phyloP scores from a whole-genome alignment of 2,888 invertebrate species.

The Plagodis dolabraria region DNA sequence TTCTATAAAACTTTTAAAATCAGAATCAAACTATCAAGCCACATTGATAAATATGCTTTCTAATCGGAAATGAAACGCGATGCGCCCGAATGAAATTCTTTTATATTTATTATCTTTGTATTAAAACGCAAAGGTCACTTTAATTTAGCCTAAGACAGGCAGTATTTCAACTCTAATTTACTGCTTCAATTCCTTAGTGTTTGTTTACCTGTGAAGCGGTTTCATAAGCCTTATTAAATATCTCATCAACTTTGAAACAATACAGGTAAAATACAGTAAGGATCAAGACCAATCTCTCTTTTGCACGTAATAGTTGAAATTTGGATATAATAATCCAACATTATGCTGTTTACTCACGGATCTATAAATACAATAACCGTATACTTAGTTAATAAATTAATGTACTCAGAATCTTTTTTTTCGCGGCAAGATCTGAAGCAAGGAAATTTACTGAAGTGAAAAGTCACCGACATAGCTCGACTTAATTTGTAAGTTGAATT shows the following conservation, averaged over 20 bases:
- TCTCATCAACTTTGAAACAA: slow-evolving; percentile 37
- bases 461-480: too few relatives aligned
- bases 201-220: slow-evolving; percentile 43
- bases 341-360: too few relatives aligned
- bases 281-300: neutral
- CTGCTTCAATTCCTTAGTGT: slow-evolving; percentile 40
- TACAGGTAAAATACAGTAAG: slow-evolving; percentile 3
- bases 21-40: neutral
- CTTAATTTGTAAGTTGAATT: too few relatives aligned
- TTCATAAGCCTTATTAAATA: slow-evolving; percentile 58
- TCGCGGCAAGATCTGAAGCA: too few relatives aligned
- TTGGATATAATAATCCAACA: too few relatives aligned
- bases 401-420: too few relatives aligned
- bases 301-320: too few relatives aligned
- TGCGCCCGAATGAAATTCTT: neutral
- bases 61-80: slow-evolving; percentile 1
- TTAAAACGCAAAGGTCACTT: slow-evolving; percentile 31
- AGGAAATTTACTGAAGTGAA: too few relatives aligned
- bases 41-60: neutral
- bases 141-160: slow-evolving; percentile 37
- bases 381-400: too few relatives aligned
- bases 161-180: slow-evolving; percentile 43
- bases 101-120: slow-evolving; percentile 19
- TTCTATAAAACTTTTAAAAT: neutral
- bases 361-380: too few relatives aligned